Base-by-base conservation (phyloP, 2,888 invertebrate species). In the Caenorhabditis sp. region DNA sequence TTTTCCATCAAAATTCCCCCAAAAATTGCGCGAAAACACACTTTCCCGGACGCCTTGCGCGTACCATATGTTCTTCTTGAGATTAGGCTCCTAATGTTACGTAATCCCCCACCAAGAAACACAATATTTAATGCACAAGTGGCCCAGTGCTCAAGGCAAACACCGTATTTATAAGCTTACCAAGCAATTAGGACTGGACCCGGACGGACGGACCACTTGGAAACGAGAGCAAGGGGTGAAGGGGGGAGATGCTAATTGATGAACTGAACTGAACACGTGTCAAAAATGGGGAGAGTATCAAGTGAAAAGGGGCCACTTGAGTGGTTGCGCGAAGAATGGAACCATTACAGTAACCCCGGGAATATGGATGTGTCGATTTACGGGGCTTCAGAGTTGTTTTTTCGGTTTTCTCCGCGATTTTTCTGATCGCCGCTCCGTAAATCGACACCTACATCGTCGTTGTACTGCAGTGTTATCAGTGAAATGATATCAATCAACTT, bases 81-180 rank as follows among this genome's bases (percentile, higher is more conserved):
- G 76, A 44, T 72, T 64, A 72, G 61, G 20, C 55, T 11, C 24
- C 72, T 64, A 35, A 61, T 58, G 53, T 77, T 77, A 69, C 77
- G 77, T 62, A 77, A 77, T 47, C 22, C 28, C 26, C 15, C 37
- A 26, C 44, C 9, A 40, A 77, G 77, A 77, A 77, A 77, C 69
- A 77, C 68, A 74, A 72, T 74, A 72, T 80, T 74, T 68, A 80
- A 80, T 68, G 67, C 71, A 74, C 64, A 74, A 74, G 80, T 74
- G 80, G 68, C 69, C 28, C n/a, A 11, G 22, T 32, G 4, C 55
- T 2, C 28, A 5, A 5, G 18, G 47, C 47, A 62, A 61, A 77
- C 68, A 77, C 77, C 47, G 62, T 77, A 77, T 77, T 77, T 61
- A 74, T 44, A n/a, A 58, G 74, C 65, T 67, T 67, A 67, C 35